Evolutionary conservation across 2,113 vertebrate genomes (phyloP).

Genomic region (Strix uralensis): DNA sequence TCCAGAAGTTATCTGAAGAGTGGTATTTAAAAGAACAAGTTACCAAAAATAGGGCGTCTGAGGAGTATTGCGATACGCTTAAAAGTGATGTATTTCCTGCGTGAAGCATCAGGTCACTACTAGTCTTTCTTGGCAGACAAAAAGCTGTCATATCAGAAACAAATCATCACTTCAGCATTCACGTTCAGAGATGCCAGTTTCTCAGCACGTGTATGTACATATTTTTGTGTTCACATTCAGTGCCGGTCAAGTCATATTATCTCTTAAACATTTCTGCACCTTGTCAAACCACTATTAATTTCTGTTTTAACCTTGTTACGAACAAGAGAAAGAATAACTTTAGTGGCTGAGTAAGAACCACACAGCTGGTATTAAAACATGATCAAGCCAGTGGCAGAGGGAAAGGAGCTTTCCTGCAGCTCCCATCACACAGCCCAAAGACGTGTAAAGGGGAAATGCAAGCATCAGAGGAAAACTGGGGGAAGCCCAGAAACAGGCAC

Average conservation of each 20-base stretch:
- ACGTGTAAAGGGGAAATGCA: not conserved
- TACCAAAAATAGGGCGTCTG: not conserved
- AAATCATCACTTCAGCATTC: not conserved
- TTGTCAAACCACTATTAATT: not conserved
- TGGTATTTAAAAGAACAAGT: not conserved
- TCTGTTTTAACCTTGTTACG: not conserved
- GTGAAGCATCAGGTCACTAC: not conserved
- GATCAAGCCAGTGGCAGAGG: not conserved
- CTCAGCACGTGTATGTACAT: accelerated
- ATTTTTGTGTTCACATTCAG: not conserved
- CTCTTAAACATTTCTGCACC: not conserved
- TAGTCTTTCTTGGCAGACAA: not conserved
- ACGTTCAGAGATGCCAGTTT: not conserved
- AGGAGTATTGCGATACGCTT: not conserved
- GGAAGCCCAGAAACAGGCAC: not conserved
- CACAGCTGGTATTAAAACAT: not conserved
- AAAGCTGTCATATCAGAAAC: not conserved
- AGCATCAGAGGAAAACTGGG: not conserved
- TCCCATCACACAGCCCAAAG: not conserved
- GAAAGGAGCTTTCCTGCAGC: not conserved
- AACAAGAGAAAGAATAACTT: not conserved
- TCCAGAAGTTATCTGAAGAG: not conserved
- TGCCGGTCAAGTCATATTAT: not conserved
- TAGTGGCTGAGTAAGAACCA: not conserved
- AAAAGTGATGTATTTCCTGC: not conserved